Conservation (phyloP, 2,113 vertebrate species). For the Cichladusa arquata region DNA sequence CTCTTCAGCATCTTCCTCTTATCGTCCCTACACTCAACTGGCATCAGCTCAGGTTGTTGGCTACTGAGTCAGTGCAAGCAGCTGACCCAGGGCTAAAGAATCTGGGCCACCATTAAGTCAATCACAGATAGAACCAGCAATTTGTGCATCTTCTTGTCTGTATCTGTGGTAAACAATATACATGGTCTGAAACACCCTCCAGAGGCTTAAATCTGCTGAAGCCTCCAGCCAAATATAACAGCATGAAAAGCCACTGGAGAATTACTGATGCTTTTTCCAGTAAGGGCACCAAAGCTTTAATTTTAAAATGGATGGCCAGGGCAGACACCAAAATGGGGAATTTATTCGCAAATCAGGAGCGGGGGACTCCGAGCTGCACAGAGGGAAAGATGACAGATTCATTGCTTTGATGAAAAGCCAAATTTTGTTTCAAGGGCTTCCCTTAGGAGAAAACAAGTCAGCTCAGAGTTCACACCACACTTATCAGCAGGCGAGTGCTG, state of each 20-base stretch:
- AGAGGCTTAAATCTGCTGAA: slow-evolving; percentile 66
- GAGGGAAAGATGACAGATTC: slow-evolving; percentile 72
- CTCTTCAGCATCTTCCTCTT: background rate
- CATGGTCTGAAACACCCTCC: slow-evolving; percentile 29
- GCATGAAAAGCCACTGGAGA: slow-evolving; percentile 3
- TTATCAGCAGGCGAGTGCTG: background rate
- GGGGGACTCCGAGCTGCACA: slow-evolving; percentile 36
- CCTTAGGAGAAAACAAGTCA: slow-evolving; percentile 4
- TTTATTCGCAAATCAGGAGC: slow-evolving; percentile 65
- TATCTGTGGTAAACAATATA: background rate
- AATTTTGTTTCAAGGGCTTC: slow-evolving; percentile 53
- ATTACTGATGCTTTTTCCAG: slow-evolving; percentile 61
- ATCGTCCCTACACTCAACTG: fast-evolving
- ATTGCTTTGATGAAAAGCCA: slow-evolving; percentile 61
- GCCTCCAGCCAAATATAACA: background rate
- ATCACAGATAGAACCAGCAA: background rate
- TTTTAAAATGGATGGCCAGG: slow-evolving; percentile 65
- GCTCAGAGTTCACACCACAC: background rate
- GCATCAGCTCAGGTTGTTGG: background rate
- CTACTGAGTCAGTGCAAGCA: background rate
- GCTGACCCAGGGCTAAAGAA: background rate
- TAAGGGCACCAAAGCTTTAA: slow-evolving; percentile 59
- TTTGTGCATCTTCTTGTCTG: background rate
- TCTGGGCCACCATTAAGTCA: background rate
- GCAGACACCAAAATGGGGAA: slow-evolving; percentile 59